Evolutionary conservation across 1,140 invertebrate genomes (phyloP).

Genomic region (Oncopeltus fasciatus): DNA sequence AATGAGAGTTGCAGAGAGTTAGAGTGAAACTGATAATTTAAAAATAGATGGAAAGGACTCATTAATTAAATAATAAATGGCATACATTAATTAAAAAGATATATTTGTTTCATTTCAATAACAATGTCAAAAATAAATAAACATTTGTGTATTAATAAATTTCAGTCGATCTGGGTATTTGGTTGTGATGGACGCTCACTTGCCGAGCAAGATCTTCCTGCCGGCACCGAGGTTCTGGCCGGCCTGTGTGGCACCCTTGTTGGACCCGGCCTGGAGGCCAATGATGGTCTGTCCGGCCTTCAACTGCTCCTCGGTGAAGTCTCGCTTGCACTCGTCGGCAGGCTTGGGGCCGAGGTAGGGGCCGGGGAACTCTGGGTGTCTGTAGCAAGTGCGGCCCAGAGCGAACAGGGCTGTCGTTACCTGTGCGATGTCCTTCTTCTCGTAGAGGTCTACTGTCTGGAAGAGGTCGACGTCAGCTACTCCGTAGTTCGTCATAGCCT

Average conservation of each 20-base stretch:
- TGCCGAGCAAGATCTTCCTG: constrained; percentile 68
- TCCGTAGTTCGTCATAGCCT: constrained; percentile 71
- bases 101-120: not conserved
- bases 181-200: constrained; percentile 34
- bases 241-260: constrained; percentile 75
- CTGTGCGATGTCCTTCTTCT: constrained; percentile 80
- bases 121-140: not conserved
- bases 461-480: constrained; percentile 81
- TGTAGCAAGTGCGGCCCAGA: constrained; percentile 74
- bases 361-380: constrained; percentile 72
- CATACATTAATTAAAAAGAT: too few species aligned
- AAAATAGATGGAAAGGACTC: too few species aligned
- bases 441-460: constrained; percentile 86
- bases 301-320: constrained; percentile 79
- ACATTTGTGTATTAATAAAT: not conserved
- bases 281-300: constrained; percentile 71
- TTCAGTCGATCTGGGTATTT: not conserved
- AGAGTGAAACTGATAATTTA: too few species aligned
- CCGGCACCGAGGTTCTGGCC: constrained; percentile 83
- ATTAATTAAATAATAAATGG: too few species aligned
- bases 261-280: constrained; percentile 81
- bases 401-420: constrained; percentile 79
- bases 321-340: constrained; percentile 69
- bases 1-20: too few species aligned
- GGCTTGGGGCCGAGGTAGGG: constrained; percentile 73